A percentile compares a stretch with the other conserved stretches of the same genome.
Conservation (phyloP, 2,113 vertebrate species). For the Rallus limicola region DNA sequence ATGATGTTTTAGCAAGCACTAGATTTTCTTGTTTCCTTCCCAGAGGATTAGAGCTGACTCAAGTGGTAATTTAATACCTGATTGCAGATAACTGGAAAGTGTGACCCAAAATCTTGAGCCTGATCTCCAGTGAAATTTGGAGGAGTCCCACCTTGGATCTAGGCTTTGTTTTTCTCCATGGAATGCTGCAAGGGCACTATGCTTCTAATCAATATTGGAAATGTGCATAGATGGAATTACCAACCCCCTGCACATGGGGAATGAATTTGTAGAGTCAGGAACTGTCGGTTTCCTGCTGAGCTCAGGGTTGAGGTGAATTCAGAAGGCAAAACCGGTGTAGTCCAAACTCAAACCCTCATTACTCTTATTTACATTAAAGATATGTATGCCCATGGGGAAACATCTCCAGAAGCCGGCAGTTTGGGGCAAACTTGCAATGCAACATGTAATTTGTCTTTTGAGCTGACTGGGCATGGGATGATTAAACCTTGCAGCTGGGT, state of each 20-base stretch:
- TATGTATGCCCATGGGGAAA: neutral
- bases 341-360: neutral
- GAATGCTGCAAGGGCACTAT: neutral
- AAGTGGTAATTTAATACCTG: neutral
- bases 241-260: neutral
- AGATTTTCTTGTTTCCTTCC: neutral
- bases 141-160: neutral
- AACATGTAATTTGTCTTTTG: neutral
- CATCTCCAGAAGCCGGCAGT: neutral
- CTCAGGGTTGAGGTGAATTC: neutral
- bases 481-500: neutral
- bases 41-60: neutral
- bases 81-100: neutral
- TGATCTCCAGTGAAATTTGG: neutral
- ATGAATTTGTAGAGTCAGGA: neutral
- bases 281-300: neutral
- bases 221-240: neutral
- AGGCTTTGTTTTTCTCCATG: neutral
- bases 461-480: neutral
- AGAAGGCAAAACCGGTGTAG: neutral
- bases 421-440: neutral
- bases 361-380: slow-evolving; percentile 5
- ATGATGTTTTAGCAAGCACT: neutral
- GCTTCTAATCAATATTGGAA: slow-evolving; percentile 6
- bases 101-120: neutral